Percentiles rank a stretch among this genome's conserved stretches.
Evolutionary conservation across 2,113 vertebrate genomes (phyloP).

Genomic region (Alethe diademata): DNA sequence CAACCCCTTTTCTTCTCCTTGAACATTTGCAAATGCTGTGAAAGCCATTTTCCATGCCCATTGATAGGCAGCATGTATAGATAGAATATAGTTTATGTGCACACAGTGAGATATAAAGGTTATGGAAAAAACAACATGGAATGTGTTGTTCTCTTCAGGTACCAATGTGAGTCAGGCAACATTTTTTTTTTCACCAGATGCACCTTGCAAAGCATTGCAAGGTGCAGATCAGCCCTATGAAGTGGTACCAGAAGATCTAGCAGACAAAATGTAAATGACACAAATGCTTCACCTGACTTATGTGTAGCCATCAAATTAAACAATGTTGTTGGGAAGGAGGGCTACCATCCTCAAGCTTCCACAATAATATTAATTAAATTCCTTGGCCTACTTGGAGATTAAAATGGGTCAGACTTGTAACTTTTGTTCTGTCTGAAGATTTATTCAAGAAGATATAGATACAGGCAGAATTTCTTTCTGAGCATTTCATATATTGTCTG

Average conservation of each 20-base stretch:
- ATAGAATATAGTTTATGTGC: neutral
- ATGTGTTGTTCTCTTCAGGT: neutral
- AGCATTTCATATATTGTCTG: neutral
- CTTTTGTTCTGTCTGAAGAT: neutral
- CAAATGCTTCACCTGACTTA: fast-evolving
- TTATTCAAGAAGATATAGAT: neutral
- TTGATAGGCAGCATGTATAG: neutral
- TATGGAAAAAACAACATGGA: neutral
- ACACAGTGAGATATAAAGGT: neutral
- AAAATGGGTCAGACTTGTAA: neutral
- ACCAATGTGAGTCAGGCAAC: neutral
- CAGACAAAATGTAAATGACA: neutral
- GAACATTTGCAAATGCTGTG: neutral
- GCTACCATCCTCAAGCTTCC: neutral
- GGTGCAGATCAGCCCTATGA: neutral
- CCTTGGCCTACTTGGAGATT: neutral
- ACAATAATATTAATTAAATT: neutral
- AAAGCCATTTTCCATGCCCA: neutral
- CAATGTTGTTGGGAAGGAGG: neutral
- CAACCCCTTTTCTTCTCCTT: neutral
- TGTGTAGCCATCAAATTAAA: neutral
- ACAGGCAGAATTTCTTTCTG: neutral
- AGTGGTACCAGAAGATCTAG: neutral
- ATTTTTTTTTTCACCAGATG: neutral
- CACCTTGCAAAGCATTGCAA: neutral